phyloP scores from a whole-genome alignment of 1,140 invertebrate genomes.

The Cepaea nemoralis region DNA sequence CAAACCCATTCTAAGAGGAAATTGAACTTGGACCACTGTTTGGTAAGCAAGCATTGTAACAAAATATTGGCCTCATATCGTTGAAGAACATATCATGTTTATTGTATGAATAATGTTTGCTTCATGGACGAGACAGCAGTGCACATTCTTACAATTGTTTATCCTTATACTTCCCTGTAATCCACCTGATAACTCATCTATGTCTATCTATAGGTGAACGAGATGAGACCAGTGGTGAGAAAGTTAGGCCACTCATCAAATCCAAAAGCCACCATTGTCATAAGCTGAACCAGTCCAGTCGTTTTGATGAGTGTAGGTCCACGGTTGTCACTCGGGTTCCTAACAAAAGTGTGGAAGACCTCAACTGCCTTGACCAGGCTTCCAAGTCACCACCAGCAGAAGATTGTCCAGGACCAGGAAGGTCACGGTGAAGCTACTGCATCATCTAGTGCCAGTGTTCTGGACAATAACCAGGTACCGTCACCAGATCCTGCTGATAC shows the following conservation, averaged over 20 bases:
- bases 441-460: neutral
- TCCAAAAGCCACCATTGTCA: neutral
- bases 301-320: constrained; percentile 52
- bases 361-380: constrained; percentile 47
- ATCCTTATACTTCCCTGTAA: no score
- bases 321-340: constrained; percentile 60
- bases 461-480: neutral
- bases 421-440: neutral
- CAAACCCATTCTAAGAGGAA: no score
- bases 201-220: neutral
- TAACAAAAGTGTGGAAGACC: constrained; percentile 63
- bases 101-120: no score
- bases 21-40: no score
- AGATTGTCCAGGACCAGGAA: neutral
- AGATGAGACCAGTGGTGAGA: neutral
- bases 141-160: no score
- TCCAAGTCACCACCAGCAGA: constrained; percentile 1
- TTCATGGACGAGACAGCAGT: no score
- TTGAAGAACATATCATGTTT: no score
- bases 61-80: no score
- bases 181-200: no score
- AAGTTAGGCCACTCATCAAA: neutral
- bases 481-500: neutral
- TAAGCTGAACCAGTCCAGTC: constrained; percentile 38
- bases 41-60: no score